phyloP scores from a whole-genome alignment of 2,113 vertebrate genomes.

The Xiphophorus maculatus region DNA sequence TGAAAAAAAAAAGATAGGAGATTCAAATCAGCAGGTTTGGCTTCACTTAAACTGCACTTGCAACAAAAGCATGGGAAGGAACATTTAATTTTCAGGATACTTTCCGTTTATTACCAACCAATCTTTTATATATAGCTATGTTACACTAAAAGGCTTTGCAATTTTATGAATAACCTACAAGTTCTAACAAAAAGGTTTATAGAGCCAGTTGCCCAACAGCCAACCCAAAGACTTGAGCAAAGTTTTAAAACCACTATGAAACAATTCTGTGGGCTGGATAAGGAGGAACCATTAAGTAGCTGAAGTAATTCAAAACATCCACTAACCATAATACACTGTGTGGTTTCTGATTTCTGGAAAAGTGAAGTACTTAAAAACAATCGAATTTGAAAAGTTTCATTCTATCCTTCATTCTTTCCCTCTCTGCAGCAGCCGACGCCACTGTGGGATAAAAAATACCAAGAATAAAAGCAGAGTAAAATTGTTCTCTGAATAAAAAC shows the following conservation, averaged over 20 bases:
- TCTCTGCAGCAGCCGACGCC: slow-evolving; percentile 58
- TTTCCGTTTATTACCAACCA: background rate
- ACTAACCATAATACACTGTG: slow-evolving; percentile 71
- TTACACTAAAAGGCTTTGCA: slow-evolving; percentile 18
- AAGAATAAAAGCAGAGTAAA: slow-evolving; percentile 12
- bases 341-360: slow-evolving; percentile 79
- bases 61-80: slow-evolving; percentile 24
- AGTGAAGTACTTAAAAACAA: slow-evolving; percentile 74
- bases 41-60: slow-evolving; percentile 35
- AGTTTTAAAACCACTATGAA: slow-evolving; percentile 71
- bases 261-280: slow-evolving; percentile 71
- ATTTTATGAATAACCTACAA: slow-evolving; percentile 19
- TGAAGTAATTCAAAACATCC: slow-evolving; percentile 75
- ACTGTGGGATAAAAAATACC: slow-evolving; percentile 45
- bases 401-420: slow-evolving; percentile 59
- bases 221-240: slow-evolving; percentile 71
- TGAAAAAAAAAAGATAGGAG: slow-evolving; percentile 28
- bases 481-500: slow-evolving; percentile 23
- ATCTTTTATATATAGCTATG: background rate
- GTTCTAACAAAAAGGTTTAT: slow-evolving; percentile 35
- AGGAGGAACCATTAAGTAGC: slow-evolving; percentile 75
- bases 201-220: slow-evolving; percentile 69
- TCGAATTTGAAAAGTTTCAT: slow-evolving; percentile 61
- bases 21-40: slow-evolving; percentile 39
- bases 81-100: slow-evolving; percentile 40